Base-by-base conservation (phyloP, 2,797 vertebrate genomes). In the Sebastes matsubarae region DNA sequence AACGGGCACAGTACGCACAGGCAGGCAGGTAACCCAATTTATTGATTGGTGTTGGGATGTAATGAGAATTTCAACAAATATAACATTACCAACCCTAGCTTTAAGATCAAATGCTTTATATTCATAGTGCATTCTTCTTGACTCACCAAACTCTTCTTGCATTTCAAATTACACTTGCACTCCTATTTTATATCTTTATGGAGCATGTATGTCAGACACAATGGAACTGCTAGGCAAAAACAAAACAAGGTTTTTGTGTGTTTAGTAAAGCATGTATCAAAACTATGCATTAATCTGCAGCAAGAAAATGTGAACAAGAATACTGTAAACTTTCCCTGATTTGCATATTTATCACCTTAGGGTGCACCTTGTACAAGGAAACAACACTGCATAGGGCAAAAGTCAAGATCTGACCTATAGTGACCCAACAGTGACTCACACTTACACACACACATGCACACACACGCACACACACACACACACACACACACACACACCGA, bases 331-430 rank as follows among this genome's bases (percentile, higher is more conserved):
- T 22, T 80, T 12, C 11, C 20, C 10, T 60, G 25, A 67, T 81
- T 82, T 69, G 14, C 66, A 84, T 78, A 80, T 72, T 63, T 16
- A 71, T 82, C 55, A 77, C 71, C 22, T 52, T 8, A 22, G 66
- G 66, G 52, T 25, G 24, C 9, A 20, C 52, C 65, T 50, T 50
- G 20, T 20, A 73, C 25, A 61, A 61, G 22, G 30, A 75, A 81
- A 58, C n/a, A 74, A 32, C 38, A 72, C 25, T 36, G 57, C 66
- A 66, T 11, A 18, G 6, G 25, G 54, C 58, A 80, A 66, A 81
- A 67, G 63, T 42, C 71, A 29, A 34, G 42, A 68, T 67, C 36
- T 73, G 76, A 80, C 27, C 79, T 32, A 22, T 7, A 67, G 25
- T 54, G n/a, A 55, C n/a, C 54, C n/a, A 22, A 55, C 13, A 12